These are phyloP conservation scores for Poicephalus gulielmi DNA, from an alignment of 2,113 vertebrate genomes.

Conservation along the genomic window DNA sequence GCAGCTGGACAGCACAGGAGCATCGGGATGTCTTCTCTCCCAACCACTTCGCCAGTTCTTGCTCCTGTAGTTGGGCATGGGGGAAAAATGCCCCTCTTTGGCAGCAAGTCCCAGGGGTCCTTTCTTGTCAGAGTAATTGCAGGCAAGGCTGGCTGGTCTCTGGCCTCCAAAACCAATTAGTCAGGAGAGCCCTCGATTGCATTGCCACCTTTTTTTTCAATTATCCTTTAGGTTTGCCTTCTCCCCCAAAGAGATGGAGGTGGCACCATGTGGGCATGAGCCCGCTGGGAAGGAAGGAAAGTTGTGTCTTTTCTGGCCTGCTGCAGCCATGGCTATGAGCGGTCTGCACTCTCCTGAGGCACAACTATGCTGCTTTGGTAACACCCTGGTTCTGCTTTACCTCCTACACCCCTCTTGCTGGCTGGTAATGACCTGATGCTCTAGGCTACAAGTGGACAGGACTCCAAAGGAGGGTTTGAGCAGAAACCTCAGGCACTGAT, in stretches of 20 bases:
- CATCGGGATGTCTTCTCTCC: rapidly evolving
- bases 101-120: neutral
- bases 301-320: neutral
- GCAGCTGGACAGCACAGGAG: rapidly evolving
- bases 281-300: neutral
- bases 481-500: neutral
- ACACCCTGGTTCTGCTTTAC: neutral
- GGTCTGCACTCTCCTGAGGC: neutral
- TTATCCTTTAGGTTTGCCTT: neutral
- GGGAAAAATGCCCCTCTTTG: rapidly evolving
- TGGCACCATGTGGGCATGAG: neutral
- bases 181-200: neutral
- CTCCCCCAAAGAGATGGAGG: neutral
- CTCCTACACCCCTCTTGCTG: neutral
- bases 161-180: neutral
- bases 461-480: neutral
- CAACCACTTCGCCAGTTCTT: rapidly evolving
- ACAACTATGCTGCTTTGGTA: rapidly evolving
- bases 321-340: neutral
- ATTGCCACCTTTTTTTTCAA: neutral
- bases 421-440: neutral
- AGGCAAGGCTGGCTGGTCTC: neutral
- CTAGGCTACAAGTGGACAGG: neutral
- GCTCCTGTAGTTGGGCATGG: neutral
- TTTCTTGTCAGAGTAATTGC: neutral